Evolutionary conservation across 2,888 invertebrate genomes (phyloP).

Genomic region (Mesochorus sp.): DNA sequence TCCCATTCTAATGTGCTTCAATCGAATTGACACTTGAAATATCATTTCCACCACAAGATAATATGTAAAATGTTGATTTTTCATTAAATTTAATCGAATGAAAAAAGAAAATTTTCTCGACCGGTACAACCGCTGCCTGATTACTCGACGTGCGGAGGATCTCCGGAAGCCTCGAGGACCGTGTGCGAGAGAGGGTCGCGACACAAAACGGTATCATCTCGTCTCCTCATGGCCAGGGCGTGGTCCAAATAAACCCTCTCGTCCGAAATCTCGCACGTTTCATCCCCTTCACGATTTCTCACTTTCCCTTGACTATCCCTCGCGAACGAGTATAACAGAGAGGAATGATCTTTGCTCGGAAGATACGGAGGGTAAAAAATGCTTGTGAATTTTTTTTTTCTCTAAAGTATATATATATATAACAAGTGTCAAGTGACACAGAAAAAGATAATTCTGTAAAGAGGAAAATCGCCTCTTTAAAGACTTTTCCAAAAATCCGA

Average conservation of each 20-base stretch:
- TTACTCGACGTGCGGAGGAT: constrained; percentile 37
- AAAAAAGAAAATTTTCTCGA: constrained; percentile 37
- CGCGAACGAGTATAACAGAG: neutral
- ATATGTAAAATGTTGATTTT: constrained; percentile 17
- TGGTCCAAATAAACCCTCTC: constrained; percentile 69
- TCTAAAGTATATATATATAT: no score
- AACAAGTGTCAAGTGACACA: no score
- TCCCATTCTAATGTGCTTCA: no score
- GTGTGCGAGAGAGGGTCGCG: constrained; percentile 67
- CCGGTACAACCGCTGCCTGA: neutral
- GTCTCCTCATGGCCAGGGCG: constrained; percentile 75
- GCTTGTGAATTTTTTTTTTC: no score
- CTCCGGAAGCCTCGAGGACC: constrained; percentile 59
- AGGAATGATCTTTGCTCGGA: no score
- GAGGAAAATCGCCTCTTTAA: no score
- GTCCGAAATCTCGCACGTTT: constrained; percentile 68
- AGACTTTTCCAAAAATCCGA: no score
- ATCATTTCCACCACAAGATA: no score
- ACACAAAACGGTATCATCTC: constrained; percentile 74
- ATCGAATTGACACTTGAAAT: no score
- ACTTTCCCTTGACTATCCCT: constrained; percentile 35
- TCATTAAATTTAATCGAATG: constrained; percentile 55
- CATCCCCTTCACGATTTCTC: constrained; percentile 51
- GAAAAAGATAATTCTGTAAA: no score
- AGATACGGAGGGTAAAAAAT: neutral